Percentiles rank a stretch among this genome's conserved stretches.
Conservation (phyloP, 2,113 vertebrate genomes). For the Phodopus roborovskii region DNA sequence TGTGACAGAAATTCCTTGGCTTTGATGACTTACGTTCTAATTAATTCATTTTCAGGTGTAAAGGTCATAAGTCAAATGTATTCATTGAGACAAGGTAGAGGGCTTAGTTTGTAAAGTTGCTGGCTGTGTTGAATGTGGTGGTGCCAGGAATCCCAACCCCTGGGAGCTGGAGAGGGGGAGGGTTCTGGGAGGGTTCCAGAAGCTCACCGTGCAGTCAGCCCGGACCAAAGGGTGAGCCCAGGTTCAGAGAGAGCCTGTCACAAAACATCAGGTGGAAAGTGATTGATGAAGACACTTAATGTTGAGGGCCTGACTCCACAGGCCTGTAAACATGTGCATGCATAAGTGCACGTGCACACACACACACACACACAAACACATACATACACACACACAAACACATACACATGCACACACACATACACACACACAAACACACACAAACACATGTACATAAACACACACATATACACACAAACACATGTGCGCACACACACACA, state of each 20-base stretch:
- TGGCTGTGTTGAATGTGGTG: neutral
- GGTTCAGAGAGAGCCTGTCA: neutral
- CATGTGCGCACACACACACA: too few species aligned
- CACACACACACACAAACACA: neutral
- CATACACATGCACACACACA: too few species aligned
- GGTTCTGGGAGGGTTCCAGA: too few species aligned
- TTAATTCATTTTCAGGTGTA: neutral
- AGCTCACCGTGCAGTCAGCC: neutral
- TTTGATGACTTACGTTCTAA: neutral
- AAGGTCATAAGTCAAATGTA: neutral
- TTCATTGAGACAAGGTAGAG: neutral
- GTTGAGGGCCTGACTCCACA: too few species aligned
- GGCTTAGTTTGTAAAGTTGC: neutral
- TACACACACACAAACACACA: rapidly evolving
- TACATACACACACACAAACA: neutral
- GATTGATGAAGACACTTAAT: neutral
- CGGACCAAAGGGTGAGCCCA: too few species aligned
- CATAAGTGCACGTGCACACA: too few species aligned
- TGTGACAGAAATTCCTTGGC: neutral
- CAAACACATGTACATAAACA: too few species aligned
- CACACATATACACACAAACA: too few species aligned
- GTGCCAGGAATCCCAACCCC: neutral
- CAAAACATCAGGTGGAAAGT: neutral
- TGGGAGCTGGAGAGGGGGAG: neutral
- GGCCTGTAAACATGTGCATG: neutral